Conservation (phyloP, 1,140 invertebrate genomes). For the Aplysia californica region DNA sequence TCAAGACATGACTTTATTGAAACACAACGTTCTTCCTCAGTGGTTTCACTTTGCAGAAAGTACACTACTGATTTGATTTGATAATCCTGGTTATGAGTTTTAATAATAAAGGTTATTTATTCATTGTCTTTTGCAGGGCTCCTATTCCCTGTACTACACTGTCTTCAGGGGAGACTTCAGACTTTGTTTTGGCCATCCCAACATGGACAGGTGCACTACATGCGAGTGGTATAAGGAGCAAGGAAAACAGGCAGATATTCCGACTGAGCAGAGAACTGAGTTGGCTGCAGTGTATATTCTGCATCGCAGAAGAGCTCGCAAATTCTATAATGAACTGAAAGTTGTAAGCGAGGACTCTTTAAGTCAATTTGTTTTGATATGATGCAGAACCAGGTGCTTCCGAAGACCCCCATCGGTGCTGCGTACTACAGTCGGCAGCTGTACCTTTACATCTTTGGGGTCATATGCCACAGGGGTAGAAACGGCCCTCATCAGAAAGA, state of each 20-base stretch:
- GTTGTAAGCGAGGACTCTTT: neutral
- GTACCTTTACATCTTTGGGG: slow-evolving; percentile 22
- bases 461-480: slow-evolving; percentile 13
- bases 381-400: slow-evolving; percentile 28
- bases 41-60: too few relatives aligned
- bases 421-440: slow-evolving; percentile 25
- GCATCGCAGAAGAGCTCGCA: neutral
- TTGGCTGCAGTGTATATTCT: slow-evolving; percentile 4
- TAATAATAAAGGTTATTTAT: too few relatives aligned
- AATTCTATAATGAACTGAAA: slow-evolving; percentile 21
- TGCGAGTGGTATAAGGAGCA: neutral
- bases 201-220: neutral
- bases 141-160: slow-evolving; percentile 22
- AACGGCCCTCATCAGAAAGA: neutral
- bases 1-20: too few relatives aligned
- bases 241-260: neutral
- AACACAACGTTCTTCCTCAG: too few relatives aligned
- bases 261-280: neutral
- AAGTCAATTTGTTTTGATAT: slow-evolving; percentile 23
- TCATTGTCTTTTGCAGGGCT: neutral
- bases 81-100: too few relatives aligned
- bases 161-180: slow-evolving; percentile 23
- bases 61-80: too few relatives aligned
- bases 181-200: slow-evolving; percentile 25
- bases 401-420: slow-evolving; percentile 17